Evolutionary conservation across 64 coral and sea anemone species (phyloP).

Genomic region (Dendronephthya gigantea): DNA sequence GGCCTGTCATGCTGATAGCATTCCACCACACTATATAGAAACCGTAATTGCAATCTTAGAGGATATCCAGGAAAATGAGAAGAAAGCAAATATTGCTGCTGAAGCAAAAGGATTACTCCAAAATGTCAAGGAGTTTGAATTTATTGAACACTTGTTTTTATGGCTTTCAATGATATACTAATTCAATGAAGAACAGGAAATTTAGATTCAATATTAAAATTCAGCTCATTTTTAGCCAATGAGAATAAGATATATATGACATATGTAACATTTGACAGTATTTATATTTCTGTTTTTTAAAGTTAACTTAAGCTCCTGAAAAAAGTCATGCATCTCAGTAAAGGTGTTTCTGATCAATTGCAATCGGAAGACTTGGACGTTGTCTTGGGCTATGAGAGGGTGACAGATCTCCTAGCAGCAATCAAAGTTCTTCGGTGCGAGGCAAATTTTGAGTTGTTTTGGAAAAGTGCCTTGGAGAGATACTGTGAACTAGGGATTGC

Average conservation of each 20-base stretch:
- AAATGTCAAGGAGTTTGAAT: neutral
- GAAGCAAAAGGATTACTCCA: constrained; percentile 18
- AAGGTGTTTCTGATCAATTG: neutral
- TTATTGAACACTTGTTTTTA: neutral
- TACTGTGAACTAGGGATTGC: neutral
- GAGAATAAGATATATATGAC: neutral
- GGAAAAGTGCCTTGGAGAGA: neutral
- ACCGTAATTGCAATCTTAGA: neutral
- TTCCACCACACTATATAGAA: neutral
- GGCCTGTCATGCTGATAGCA: constrained; percentile 7
- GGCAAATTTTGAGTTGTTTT: neutral
- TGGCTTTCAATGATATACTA: neutral
- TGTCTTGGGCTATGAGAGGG: neutral
- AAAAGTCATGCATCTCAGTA: too few relatives aligned
- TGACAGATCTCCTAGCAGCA: neutral
- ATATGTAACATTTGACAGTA: neutral
- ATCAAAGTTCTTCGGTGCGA: neutral
- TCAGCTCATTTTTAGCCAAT: neutral
- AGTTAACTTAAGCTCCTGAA: too few relatives aligned
- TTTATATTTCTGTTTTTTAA: neutral
- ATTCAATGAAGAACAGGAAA: neutral
- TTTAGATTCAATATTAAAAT: neutral
- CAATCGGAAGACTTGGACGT: constrained; percentile 5
- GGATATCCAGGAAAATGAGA: neutral
- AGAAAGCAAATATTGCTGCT: neutral